Evolutionary conservation across 1,140 invertebrate genomes (phyloP).

Genomic region (Bombyx mori): ASM3026992v2 NC_085110.1:11712001-11712500

Average conservation of each 20-base stretch:
- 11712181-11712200: conserved; percentile 72
- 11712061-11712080: conserved; percentile 52
- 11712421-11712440: conserved; percentile 54
- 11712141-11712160: conserved; percentile 48
- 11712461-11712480: not conserved
- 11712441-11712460: conserved; percentile 50
- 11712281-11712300: conserved; percentile 73
- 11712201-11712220: conserved; percentile 58
- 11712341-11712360: conserved; percentile 56
- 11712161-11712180: conserved; percentile 73
- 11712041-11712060: conserved; percentile 54
- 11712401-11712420: conserved; percentile 68
- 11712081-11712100: conserved; percentile 58
- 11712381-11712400: conserved; percentile 56
- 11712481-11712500: not conserved
- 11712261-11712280: conserved; percentile 51
- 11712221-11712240: conserved; percentile 66
- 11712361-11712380: conserved; percentile 40
- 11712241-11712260: conserved; percentile 53
- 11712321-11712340: conserved; percentile 66
- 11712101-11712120: conserved; percentile 68
- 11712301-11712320: conserved; percentile 75
- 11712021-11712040: conserved; percentile 29
- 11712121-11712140: conserved; percentile 53
- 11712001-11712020: no score